Evolutionary conservation across 2,113 vertebrate genomes (phyloP).

Genomic region (Genyomyrus donnyi): DNA sequence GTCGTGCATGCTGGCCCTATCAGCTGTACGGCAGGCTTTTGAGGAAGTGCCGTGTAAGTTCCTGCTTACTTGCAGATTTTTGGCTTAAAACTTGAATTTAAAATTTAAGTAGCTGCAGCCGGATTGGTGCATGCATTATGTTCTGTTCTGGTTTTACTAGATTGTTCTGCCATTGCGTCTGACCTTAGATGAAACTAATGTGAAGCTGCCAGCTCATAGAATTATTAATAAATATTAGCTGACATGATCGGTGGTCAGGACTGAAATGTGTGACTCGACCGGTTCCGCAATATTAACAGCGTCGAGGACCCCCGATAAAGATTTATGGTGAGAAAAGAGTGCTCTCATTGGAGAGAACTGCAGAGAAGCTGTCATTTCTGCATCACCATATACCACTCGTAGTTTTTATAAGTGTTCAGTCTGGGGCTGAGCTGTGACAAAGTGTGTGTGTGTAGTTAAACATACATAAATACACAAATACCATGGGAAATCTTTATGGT

Average conservation of each 20-base stretch:
- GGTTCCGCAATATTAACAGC: background rate
- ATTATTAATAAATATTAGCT: background rate
- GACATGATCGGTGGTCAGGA: background rate
- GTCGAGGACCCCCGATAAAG: background rate
- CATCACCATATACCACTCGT: background rate
- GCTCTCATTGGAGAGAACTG: background rate
- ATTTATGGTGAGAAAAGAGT: background rate
- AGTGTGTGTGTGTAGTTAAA: background rate
- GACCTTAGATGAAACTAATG: background rate
- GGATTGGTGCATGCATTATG: background rate
- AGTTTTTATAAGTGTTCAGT: background rate
- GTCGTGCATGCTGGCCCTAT: background rate
- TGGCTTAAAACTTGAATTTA: background rate
- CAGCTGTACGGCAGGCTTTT: background rate
- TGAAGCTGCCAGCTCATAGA: background rate
- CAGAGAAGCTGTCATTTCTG: background rate
- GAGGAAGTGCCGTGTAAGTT: background rate
- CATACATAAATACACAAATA: background rate
- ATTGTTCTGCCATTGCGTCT: background rate
- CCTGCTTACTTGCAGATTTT: background rate
- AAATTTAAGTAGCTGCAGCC: background rate
- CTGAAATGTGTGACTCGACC: background rate
- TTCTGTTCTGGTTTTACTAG: background rate
- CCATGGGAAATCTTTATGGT: background rate
- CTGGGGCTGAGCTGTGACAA: background rate